A percentile compares a stretch with the other conserved stretches of the same genome.
Conservation (phyloP, 1,140 invertebrate genomes). For the Calosoma granatense region DNA sequence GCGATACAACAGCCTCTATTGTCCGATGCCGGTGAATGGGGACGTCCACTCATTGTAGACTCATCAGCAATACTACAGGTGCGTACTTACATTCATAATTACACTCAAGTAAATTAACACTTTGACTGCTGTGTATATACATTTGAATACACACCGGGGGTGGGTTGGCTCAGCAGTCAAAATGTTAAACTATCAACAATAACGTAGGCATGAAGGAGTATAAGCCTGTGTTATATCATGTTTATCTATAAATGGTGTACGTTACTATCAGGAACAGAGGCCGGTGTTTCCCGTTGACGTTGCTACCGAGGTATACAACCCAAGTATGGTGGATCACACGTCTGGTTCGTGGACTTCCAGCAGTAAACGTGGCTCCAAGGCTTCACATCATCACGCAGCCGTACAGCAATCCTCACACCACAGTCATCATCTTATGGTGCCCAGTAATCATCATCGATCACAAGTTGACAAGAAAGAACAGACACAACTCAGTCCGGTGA, state of each 20-base stretch:
- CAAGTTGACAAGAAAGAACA: slow-evolving; percentile 73
- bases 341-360: slow-evolving; percentile 33
- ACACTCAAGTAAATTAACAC: no score
- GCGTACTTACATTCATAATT: neutral
- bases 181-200: no score
- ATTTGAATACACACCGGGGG: no score
- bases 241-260: no score
- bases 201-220: no score
- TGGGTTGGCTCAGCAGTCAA: no score
- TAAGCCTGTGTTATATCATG: no score
- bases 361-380: slow-evolving; percentile 42
- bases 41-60: slow-evolving; percentile 69
- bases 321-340: slow-evolving; percentile 43
- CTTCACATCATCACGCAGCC: slow-evolving; percentile 39
- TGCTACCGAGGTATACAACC: slow-evolving; percentile 43
- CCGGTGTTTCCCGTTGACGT: slow-evolving; percentile 56
- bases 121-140: no score
- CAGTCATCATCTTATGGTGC: slow-evolving; percentile 36
- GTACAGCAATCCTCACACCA: slow-evolving; percentile 14
- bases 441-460: slow-evolving; percentile 34
- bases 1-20: slow-evolving; percentile 60
- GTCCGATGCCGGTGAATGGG: slow-evolving; percentile 62
- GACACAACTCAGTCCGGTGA: slow-evolving; percentile 89
- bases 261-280: slow-evolving; percentile 41
- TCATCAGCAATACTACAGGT: slow-evolving; percentile 46